phyloP scores from a whole-genome alignment of 2,797 vertebrate genomes.

The Anguilla megastoma region DNA sequence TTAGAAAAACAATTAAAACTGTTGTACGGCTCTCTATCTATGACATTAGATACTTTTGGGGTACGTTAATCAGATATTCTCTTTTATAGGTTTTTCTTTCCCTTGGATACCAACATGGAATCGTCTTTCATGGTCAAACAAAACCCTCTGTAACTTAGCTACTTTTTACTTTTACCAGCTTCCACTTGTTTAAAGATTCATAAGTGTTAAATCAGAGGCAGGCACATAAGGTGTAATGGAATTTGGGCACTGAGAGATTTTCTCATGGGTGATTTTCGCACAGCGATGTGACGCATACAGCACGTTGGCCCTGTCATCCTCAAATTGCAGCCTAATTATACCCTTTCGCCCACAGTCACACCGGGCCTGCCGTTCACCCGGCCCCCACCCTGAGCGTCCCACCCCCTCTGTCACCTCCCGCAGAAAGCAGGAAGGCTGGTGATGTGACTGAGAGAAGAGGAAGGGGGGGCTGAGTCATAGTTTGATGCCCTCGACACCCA shows the following conservation, averaged over 20 bases:
- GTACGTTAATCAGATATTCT: not conserved
- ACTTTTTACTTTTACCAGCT: not conserved
- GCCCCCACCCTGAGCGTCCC: conserved; percentile 30
- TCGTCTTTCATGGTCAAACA: not conserved
- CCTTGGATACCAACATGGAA: not conserved
- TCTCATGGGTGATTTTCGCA: not conserved
- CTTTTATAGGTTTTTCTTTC: not conserved
- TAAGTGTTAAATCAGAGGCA: not conserved
- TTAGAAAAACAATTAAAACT: not conserved
- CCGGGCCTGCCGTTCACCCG: conserved; percentile 45
- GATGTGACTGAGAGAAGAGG: not conserved
- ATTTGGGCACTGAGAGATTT: not conserved
- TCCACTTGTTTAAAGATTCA: not conserved
- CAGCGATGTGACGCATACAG: not conserved
- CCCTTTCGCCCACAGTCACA: conserved; percentile 39
- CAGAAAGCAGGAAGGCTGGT: conserved; percentile 47
- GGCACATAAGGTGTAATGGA: not conserved
- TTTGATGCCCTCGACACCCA: not conserved
- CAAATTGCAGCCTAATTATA: conserved; percentile 39
- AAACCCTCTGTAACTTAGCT: not conserved
- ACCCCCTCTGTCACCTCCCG: conserved; percentile 41
- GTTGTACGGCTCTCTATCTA: not conserved
- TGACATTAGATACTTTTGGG: not conserved
- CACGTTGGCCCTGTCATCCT: not conserved
- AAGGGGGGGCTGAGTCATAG: conserved; percentile 7